A percentile compares a stretch with the other conserved stretches of the same genome.
phyloP scores from a whole-genome alignment of 2,888 invertebrate species.

The Laothoe populi region DNA sequence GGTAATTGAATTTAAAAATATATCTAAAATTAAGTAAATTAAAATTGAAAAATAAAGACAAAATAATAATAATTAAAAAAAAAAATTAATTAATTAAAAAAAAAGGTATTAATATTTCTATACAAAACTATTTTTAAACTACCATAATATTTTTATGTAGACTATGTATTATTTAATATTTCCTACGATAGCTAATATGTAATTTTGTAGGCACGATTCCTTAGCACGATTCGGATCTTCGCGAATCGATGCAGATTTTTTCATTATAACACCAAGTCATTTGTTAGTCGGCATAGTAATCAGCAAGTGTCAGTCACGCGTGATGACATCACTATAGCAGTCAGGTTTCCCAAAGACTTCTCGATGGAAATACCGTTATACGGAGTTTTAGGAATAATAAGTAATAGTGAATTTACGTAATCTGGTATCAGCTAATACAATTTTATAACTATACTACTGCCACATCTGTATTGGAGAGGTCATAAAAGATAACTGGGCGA shows the following conservation, averaged over 20 bases:
- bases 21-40: no score
- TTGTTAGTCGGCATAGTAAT: conserved; percentile 21
- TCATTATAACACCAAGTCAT: conserved; percentile 12
- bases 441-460: no score
- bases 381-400: neutral
- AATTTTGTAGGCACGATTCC: conserved; percentile 8
- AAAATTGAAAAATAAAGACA: no score
- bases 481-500: no score
- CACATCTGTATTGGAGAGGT: no score
- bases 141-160: neutral
- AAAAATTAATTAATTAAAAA: no score
- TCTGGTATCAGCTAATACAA: no score
- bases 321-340: conserved; percentile 41
- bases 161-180: neutral
- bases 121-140: no score
- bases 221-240: conserved; percentile 1
- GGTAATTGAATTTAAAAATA: no score
- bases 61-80: no score
- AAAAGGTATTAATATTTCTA: no score
- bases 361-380: neutral
- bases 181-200: conserved; percentile 3
- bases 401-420: no score
- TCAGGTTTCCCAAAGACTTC: conserved; percentile 25
- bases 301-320: conserved; percentile 39
- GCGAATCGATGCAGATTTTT: conserved; percentile 15